Conservation (phyloP, 2,888 invertebrate genomes). For the Drosophila limbata region DNA sequence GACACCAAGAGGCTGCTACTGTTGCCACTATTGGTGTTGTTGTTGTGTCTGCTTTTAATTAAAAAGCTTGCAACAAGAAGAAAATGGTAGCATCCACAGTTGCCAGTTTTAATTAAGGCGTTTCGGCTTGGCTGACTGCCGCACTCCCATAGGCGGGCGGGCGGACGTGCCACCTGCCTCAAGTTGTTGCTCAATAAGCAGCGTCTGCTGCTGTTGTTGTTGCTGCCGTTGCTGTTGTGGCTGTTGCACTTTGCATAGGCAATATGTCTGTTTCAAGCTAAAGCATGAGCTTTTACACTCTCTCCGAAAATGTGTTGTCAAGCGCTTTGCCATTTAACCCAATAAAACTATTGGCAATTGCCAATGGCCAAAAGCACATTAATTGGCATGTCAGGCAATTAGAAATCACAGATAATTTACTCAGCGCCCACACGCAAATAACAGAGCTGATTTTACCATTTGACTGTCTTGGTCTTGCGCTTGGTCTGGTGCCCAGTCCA, state of each 20-base stretch:
- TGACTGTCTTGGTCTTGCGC: neutral
- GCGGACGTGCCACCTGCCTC: constrained; percentile 28
- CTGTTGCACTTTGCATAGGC: constrained; percentile 37
- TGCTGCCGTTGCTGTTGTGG: constrained; percentile 7
- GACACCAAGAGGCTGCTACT: constrained; percentile 49
- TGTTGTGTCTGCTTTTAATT: constrained; percentile 60
- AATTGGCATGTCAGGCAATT: constrained; percentile 79
- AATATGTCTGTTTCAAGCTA: constrained; percentile 32
- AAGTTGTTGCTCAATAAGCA: constrained; percentile 4
- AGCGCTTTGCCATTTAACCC: constrained; percentile 41
- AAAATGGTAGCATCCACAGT: constrained; percentile 70
- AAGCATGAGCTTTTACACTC: constrained; percentile 61
- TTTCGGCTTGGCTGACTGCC: constrained; percentile 33
- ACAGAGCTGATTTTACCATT: constrained; percentile 24
- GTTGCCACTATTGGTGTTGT: constrained; percentile 15
- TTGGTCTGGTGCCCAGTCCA: constrained; percentile 20
- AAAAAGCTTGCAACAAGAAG: constrained; percentile 49
- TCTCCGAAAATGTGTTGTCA: constrained; percentile 35
- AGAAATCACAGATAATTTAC: constrained; percentile 75
- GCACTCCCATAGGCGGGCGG: constrained; percentile 15
- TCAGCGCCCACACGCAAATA: constrained; percentile 54
- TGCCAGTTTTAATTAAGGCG: constrained; percentile 70
- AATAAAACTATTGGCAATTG: constrained; percentile 40
- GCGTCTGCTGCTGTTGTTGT: constrained; percentile 1
- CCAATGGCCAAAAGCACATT: constrained; percentile 54